Conservation (phyloP, 1,140 invertebrate genomes). For the Aleiodes sp. region DNA sequence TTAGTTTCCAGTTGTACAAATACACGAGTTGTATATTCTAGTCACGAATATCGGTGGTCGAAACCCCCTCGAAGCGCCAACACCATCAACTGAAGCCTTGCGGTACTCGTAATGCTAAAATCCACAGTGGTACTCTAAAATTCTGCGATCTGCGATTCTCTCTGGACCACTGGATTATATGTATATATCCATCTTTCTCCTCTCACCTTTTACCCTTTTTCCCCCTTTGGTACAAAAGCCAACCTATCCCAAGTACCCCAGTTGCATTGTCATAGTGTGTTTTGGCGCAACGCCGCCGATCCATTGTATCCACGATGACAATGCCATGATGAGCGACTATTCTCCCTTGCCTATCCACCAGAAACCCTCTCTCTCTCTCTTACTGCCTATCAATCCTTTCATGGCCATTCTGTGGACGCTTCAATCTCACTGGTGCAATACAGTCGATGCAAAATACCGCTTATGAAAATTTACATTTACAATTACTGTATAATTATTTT, state of each 20-base stretch:
- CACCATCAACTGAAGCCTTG: neutral
- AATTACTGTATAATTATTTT: neutral
- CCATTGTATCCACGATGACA: slow-evolving; percentile 45
- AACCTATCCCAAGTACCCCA: slow-evolving; percentile 25
- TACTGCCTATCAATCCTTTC: slow-evolving; percentile 25
- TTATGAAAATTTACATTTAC: slow-evolving; percentile 2
- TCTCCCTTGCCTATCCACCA: neutral
- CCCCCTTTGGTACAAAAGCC: neutral
- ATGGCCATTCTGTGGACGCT: neutral
- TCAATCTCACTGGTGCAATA: neutral
- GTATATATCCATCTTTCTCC: neutral
- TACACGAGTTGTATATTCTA: neutral
- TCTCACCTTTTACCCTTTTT: neutral
- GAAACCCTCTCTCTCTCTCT: neutral
- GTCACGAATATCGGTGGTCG: slow-evolving; percentile 21
- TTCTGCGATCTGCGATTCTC: neutral
- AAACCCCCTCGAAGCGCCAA: neutral
- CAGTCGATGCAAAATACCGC: neutral
- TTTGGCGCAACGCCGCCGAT: slow-evolving; percentile 34
- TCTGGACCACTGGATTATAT: neutral
- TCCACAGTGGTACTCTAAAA: neutral
- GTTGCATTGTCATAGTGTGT: slow-evolving; percentile 40
- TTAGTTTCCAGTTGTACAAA: neutral
- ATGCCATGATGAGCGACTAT: slow-evolving; percentile 46
- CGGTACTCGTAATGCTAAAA: neutral